Evolutionary conservation across 2,888 invertebrate genomes (phyloP).

Genomic region (Panorpa germanica): DNA sequence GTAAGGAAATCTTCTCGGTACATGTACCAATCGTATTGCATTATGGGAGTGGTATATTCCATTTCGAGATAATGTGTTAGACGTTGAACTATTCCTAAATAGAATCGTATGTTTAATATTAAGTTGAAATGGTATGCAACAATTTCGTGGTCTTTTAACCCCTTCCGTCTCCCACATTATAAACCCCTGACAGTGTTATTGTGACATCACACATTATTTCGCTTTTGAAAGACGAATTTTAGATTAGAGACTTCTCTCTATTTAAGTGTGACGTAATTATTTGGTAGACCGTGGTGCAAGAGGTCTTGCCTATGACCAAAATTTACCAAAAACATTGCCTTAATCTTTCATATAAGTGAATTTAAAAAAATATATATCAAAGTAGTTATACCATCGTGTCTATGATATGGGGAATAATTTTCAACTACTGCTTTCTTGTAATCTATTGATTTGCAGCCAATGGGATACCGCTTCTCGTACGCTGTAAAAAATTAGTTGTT

Average conservation of each 20-base stretch:
- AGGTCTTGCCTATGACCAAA: too few relatives aligned
- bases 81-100: slow-evolving; percentile 10
- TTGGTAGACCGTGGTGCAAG: too few relatives aligned
- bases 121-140: too few relatives aligned
- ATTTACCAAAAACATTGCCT: too few relatives aligned
- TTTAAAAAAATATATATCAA: slow-evolving; percentile 23
- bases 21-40: slow-evolving; percentile 37
- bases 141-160: too few relatives aligned
- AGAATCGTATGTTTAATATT: too few relatives aligned
- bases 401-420: slow-evolving; percentile 57
- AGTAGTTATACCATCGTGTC: slow-evolving; percentile 42
- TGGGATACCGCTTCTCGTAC: slow-evolving; percentile 53
- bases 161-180: too few relatives aligned
- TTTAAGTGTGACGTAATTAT: too few relatives aligned
- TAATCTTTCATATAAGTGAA: slow-evolving; percentile 2
- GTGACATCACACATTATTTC: too few relatives aligned
- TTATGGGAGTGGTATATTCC: slow-evolving; percentile 18
- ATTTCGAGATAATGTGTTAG: slow-evolving; percentile 18
- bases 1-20: slow-evolving; percentile 45
- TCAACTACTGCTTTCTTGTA: slow-evolving; percentile 61
- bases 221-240: slow-evolving; percentile 1
- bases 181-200: too few relatives aligned
- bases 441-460: slow-evolving; percentile 40
- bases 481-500: slow-evolving; percentile 21
- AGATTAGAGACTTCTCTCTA: too few relatives aligned